Percentiles rank a stretch among this genome's conserved stretches.
Conservation (phyloP, 2,113 vertebrate genomes). For the Cavia aperea region DNA sequence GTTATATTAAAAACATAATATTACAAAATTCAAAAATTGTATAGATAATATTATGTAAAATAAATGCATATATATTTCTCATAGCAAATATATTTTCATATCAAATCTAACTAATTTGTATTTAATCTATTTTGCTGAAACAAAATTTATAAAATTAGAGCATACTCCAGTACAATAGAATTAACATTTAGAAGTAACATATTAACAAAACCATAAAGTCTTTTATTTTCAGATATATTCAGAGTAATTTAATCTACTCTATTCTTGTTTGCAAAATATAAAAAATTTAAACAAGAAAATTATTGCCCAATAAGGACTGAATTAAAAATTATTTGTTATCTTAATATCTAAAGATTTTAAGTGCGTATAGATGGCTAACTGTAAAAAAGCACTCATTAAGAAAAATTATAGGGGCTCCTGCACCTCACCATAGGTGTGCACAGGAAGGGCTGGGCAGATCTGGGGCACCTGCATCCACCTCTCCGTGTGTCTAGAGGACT, state of each 20-base stretch:
- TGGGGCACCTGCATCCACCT: too few species aligned
- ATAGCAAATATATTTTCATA: background rate
- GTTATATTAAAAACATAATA: background rate
- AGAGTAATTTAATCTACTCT: background rate
- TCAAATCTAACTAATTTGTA: background rate
- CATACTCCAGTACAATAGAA: background rate
- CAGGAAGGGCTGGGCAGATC: too few species aligned
- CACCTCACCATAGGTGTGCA: too few species aligned
- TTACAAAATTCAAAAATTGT: background rate
- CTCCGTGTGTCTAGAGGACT: too few species aligned
- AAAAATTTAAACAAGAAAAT: background rate
- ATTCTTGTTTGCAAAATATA: background rate
- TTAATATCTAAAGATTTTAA: too few species aligned
- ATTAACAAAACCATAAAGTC: background rate
- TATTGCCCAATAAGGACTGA: background rate
- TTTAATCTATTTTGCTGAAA: background rate
- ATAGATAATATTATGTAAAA: background rate
- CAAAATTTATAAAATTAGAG: background rate
- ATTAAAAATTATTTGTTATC: too few species aligned
- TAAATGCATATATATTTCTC: background rate
- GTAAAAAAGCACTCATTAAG: too few species aligned
- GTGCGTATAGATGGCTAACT: too few species aligned
- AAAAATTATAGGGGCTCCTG: too few species aligned
- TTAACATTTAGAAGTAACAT: background rate
- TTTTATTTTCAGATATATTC: background rate